Conservation (phyloP, 2,113 vertebrate genomes). For the Lophura nycthemera region DNA sequence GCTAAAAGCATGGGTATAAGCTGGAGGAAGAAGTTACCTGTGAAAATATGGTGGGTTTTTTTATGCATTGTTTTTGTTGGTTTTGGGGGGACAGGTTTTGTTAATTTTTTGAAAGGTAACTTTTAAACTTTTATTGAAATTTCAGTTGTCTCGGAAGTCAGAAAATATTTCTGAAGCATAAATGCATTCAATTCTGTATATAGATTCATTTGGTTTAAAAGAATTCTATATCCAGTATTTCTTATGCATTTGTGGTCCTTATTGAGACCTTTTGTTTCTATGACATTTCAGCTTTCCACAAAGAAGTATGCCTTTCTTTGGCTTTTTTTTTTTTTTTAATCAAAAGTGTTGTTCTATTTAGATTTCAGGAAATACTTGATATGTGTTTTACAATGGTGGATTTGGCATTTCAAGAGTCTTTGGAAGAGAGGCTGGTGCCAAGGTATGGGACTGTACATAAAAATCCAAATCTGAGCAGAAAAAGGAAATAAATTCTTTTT, state of each 20-base stretch:
- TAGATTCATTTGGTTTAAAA: background rate
- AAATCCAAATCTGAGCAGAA: background rate
- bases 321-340: background rate
- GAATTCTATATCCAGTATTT: background rate
- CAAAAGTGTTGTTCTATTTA: background rate
- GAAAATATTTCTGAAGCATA: background rate
- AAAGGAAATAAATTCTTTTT: background rate
- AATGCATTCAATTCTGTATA: background rate
- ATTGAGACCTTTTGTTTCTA: background rate
- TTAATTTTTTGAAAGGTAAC: background rate
- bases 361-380: background rate
- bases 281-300: background rate
- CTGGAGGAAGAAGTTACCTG: background rate
- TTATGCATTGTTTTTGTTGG: too few relatives aligned
- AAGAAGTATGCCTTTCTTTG: background rate
- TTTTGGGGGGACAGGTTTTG: too few relatives aligned
- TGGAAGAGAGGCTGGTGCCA: background rate
- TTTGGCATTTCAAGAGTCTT: background rate
- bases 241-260: background rate
- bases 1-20: background rate
- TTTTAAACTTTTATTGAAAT: background rate
- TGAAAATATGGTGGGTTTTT: background rate
- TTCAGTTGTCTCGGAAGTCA: background rate
- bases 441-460: background rate
- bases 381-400: background rate